These are phyloP conservation scores for Aldrovandia affinis DNA, from an alignment of 2,797 vertebrate species.

Conservation along the genomic window DNA sequence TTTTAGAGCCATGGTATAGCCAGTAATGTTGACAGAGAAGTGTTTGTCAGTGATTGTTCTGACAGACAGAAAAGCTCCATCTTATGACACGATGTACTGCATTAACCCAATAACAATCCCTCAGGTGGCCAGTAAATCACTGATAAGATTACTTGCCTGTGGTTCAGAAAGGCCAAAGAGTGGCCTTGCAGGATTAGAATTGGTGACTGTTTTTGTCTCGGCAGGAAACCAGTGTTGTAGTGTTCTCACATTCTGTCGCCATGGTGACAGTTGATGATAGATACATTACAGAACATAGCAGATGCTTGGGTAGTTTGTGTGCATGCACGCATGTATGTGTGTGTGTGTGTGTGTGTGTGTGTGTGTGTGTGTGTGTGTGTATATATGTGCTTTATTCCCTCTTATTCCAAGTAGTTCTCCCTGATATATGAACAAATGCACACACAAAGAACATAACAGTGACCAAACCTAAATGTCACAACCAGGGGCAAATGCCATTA, in stretches of 20 bases:
- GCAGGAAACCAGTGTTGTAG: slow-evolving; percentile 56
- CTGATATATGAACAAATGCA: neutral
- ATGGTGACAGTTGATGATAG: slow-evolving; percentile 83
- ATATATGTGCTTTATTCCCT: neutral
- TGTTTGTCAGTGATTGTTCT: neutral
- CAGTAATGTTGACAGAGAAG: neutral
- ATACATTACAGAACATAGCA: slow-evolving; percentile 63
- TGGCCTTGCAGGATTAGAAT: slow-evolving; percentile 46
- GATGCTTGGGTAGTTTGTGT: slow-evolving; percentile 42
- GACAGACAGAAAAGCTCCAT: neutral
- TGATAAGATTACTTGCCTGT: neutral
- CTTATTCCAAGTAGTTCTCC: neutral
- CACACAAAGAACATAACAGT: neutral
- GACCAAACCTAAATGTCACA: neutral
- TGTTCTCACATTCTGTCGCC: slow-evolving; percentile 73
- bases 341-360: neutral
- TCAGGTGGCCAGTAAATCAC: neutral
- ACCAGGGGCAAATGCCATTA: neutral
- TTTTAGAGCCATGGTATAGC: neutral
- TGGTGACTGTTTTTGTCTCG: slow-evolving; percentile 54
- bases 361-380: neutral
- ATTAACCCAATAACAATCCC: neutral
- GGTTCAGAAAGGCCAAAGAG: slow-evolving; percentile 10
- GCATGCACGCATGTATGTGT: neutral
- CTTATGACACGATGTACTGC: neutral